These are phyloP conservation scores for Pseudomyrmex gracilis DNA, from an alignment of 1,140 invertebrate species.

Conservation along the genomic window DNA sequence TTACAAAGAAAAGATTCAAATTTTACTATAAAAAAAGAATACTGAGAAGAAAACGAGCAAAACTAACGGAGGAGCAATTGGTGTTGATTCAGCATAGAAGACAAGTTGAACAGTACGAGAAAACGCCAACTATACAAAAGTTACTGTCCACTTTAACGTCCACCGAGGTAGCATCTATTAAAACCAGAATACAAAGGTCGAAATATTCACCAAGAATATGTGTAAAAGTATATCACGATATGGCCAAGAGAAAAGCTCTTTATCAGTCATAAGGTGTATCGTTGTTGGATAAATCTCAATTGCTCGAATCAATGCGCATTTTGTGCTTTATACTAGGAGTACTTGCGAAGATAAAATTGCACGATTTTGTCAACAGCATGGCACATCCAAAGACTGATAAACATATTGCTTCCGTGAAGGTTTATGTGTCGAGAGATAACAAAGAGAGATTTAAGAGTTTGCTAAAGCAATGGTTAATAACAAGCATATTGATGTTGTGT, in stretches of 20 bases:
- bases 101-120: constrained; percentile 32
- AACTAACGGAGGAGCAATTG: not conserved
- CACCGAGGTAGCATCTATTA: not conserved
- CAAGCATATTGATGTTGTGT: too few species aligned
- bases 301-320: too few species aligned
- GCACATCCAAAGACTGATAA: too few species aligned
- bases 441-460: too few species aligned
- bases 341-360: too few species aligned
- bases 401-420: too few species aligned
- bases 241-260: constrained; percentile 18
- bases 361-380: too few species aligned
- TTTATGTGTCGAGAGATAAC: too few species aligned
- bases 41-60: not conserved
- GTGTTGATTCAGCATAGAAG: not conserved
- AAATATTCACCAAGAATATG: constrained; percentile 16
- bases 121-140: constrained; percentile 41
- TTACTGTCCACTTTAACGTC: constrained; percentile 17
- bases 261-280: not conserved
- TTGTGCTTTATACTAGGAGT: too few species aligned
- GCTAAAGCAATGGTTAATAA: too few species aligned
- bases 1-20: not conserved
- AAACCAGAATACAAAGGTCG: constrained; percentile 19
- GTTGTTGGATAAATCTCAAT: too few species aligned
- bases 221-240: constrained; percentile 24
- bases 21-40: not conserved